Conservation (phyloP, 64 coral and sea anemone species). For the Catalaphyllia jardinei region DNA sequence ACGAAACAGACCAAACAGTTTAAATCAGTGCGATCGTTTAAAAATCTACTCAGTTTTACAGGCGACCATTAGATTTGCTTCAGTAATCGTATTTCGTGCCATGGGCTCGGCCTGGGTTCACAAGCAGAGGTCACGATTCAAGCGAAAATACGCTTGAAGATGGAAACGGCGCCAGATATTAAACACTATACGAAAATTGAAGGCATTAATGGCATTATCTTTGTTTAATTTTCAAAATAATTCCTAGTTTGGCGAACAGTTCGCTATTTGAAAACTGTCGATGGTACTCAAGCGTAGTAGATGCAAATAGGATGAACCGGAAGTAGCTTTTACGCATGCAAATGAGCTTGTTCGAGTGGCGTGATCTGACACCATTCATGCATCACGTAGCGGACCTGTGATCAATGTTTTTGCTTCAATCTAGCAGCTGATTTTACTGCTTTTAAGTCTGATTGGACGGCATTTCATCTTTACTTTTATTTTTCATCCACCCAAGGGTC, state of each 20-base stretch:
- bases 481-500: not conserved
- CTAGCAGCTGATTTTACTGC: not conserved
- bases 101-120: not conserved
- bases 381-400: not conserved
- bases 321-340: conserved; percentile 24
- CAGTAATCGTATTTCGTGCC: no score
- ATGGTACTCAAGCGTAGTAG: not conserved
- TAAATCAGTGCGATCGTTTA: not conserved
- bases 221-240: not conserved
- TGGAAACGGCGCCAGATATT: not conserved
- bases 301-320: not conserved
- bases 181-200: not conserved
- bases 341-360: conserved; percentile 2
- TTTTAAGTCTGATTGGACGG: not conserved
- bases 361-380: not conserved
- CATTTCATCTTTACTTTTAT: not conserved
- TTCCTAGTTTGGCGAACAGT: not conserved
- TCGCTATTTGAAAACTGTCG: not conserved
- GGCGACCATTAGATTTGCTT: no score
- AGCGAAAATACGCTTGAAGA: not conserved
- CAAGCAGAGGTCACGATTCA: not conserved
- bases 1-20: no score
- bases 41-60: not conserved
- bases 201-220: not conserved
- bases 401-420: not conserved